Base-by-base conservation (phyloP, 35 echinoderm and acorn worm species). In the Heliocidaris erythrogramma region DNA sequence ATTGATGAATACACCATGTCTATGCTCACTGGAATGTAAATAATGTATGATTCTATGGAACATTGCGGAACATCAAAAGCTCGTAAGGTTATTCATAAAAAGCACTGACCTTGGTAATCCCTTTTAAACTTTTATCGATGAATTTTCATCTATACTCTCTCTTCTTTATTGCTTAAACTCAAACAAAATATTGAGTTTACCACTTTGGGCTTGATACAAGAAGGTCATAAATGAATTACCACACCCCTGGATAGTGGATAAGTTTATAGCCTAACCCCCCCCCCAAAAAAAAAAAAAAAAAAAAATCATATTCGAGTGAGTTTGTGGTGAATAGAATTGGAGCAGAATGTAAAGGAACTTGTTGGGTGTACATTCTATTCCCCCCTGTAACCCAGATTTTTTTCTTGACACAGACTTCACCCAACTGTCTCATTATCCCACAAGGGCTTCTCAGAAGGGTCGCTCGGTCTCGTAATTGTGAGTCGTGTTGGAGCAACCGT, bases 401-500 rank as follows among this genome's bases (percentile, higher is more conserved):
- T 78, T 4, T 78, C 27, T 78, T 78, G 65, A 78, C 65, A 24
- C 65, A 78, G 21, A 24, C 65, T n/a, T 18, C 65, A 78, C 21
- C 65, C 7, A 24, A 27, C 27, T 78, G 65, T 78, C 27, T 78
- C 65, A 78, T 78, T 78, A 78, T 78, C 27, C 14, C 5, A 24
- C 65, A 78, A 78, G 21, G 27, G 65, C 65, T 78, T 78, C 65
- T 78, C 21, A 78, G 65, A n/a, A 78, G 65, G 65, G 65, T 78
- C 65, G 65, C 65, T 24, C 18, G 14, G 21, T 78, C 21, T 18
- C 27, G 21, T 78, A 78, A 78, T 78, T 78, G 65, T 78, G 65
- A 78, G 65, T 78, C 65, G 65, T 78, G 65, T 78, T 78, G 27
- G 65, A 78, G 65, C 65, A 78, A 78, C 65, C 65, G 65, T 78